Percentiles rank a stretch among this genome's conserved stretches.
Conservation (phyloP, 1,140 invertebrate species). For the Drosophila lini region DNA sequence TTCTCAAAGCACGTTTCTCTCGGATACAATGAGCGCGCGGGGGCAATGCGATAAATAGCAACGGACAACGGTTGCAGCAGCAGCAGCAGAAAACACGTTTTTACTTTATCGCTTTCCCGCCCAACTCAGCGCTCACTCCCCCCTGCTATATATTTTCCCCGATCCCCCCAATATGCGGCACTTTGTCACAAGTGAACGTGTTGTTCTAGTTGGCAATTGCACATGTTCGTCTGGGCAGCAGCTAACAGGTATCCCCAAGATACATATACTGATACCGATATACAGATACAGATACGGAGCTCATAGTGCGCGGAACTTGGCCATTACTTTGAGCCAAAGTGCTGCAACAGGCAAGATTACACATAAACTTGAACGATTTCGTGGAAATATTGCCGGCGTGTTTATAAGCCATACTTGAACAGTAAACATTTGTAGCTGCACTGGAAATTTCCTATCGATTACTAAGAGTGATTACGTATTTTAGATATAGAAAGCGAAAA, state of each 20-base stretch:
- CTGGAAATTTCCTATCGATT: constrained; percentile 2
- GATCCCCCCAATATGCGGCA: constrained; percentile 54
- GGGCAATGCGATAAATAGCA: constrained; percentile 69
- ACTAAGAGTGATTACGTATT: not conserved
- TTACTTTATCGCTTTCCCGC: constrained; percentile 64
- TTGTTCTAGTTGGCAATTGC: constrained; percentile 80
- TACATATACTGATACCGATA: constrained; percentile 38
- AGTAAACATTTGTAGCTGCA: not conserved
- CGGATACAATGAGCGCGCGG: constrained; percentile 22
- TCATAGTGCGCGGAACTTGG: constrained; percentile 11
- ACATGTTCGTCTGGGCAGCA: constrained; percentile 59
- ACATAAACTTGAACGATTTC: constrained; percentile 18
- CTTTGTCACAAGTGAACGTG: constrained; percentile 78
- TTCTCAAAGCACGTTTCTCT: constrained; percentile 74
- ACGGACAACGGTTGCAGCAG: constrained; percentile 57
- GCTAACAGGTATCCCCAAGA: constrained; percentile 52
- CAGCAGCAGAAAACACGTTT: constrained; percentile 73
- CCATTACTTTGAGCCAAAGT: constrained; percentile 18
- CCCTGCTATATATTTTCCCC: constrained; percentile 11
- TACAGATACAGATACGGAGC: constrained; percentile 14
- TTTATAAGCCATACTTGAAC: not conserved
- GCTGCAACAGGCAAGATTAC: constrained; percentile 19
- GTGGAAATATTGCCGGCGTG: constrained; percentile 9
- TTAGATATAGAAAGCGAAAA: not conserved
- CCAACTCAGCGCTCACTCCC: not conserved